Evolutionary conservation across 2,797 vertebrate genomes (phyloP).

Genomic region (Lepus townsendii): DNA sequence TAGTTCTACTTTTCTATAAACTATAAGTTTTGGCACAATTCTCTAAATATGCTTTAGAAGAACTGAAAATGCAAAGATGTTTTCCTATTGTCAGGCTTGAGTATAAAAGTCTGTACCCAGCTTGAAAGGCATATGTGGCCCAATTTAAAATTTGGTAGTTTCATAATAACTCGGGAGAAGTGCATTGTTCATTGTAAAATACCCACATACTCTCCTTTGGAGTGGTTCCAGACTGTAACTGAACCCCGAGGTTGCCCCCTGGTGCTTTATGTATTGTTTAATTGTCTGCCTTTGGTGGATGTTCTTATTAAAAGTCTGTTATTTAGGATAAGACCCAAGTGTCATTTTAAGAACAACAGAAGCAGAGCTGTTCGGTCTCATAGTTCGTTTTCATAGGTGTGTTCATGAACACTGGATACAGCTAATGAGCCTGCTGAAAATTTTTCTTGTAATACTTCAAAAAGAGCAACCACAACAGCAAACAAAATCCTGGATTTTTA

Average conservation of each 20-base stretch:
- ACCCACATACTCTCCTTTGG: constrained; percentile 87
- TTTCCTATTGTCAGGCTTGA: constrained; percentile 51
- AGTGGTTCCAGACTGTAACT: constrained; percentile 88
- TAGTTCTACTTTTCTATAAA: no score
- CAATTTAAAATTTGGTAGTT: constrained; percentile 87
- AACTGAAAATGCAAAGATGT: constrained; percentile 24
- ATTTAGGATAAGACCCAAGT: constrained; percentile 89
- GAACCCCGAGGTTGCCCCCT: constrained; percentile 89
- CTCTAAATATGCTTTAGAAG: constrained; percentile 46
- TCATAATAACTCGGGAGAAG: constrained; percentile 87
- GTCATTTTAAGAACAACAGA: constrained; percentile 89
- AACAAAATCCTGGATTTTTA: constrained; percentile 75
- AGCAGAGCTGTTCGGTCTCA: constrained; percentile 77
- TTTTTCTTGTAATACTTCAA: constrained; percentile 84
- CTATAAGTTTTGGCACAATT: not conserved
- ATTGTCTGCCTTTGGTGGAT: constrained; percentile 91
- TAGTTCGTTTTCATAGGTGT: constrained; percentile 83
- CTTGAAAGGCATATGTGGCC: constrained; percentile 73
- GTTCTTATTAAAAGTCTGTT: constrained; percentile 91
- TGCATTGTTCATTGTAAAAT: constrained; percentile 88
- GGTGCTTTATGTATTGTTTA: constrained; percentile 92
- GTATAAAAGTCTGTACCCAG: constrained; percentile 70
- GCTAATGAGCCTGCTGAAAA: constrained; percentile 84
- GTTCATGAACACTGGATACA: constrained; percentile 73
- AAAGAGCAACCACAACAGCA: constrained; percentile 81